phyloP scores from a whole-genome alignment of 2,888 invertebrate genomes.

The Priocnemis perturbator region DNA sequence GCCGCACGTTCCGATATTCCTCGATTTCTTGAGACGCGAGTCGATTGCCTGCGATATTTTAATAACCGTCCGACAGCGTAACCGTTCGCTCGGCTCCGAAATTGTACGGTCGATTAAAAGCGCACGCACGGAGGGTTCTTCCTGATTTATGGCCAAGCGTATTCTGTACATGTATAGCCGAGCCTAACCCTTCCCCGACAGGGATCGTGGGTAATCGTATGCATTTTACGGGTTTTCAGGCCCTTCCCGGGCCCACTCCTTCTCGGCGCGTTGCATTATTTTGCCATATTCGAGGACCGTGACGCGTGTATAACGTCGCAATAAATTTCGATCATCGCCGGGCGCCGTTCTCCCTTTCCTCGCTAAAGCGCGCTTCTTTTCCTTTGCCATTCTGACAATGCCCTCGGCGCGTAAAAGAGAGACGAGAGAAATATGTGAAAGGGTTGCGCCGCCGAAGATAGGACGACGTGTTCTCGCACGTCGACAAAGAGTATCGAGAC shows the following conservation, averaged over 20 bases:
- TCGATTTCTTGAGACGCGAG: too few species aligned
- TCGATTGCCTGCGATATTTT: too few species aligned
- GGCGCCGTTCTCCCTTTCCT: constrained; percentile 13
- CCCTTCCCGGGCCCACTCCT: constrained; percentile 34
- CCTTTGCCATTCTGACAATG: constrained; percentile 32
- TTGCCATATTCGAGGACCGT: constrained; percentile 59
- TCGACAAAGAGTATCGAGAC: too few species aligned
- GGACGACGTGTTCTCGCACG: too few species aligned
- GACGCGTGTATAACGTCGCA: constrained; percentile 64
- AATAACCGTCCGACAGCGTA: too few species aligned
- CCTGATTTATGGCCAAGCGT: constrained; percentile 55
- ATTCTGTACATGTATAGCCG: constrained; percentile 4
- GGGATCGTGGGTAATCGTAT: constrained; percentile 69
- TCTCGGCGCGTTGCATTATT: constrained; percentile 38
- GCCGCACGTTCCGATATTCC: too few species aligned
- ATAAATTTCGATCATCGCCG: constrained; percentile 69
- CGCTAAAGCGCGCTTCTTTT: constrained; percentile 33
- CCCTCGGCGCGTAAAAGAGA: too few species aligned
- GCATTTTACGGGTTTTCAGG: constrained; percentile 64
- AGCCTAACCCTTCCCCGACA: constrained; percentile 49
- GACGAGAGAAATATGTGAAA: too few species aligned
- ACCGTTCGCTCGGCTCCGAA: constrained; percentile 10
- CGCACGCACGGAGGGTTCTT: constrained; percentile 34
- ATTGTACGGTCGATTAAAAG: constrained; percentile 52
- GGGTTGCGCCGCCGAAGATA: too few species aligned